These are phyloP conservation scores for Discoglossus pictus DNA, from an alignment of 2,797 vertebrate genomes.

Conservation along the genomic window DNA sequence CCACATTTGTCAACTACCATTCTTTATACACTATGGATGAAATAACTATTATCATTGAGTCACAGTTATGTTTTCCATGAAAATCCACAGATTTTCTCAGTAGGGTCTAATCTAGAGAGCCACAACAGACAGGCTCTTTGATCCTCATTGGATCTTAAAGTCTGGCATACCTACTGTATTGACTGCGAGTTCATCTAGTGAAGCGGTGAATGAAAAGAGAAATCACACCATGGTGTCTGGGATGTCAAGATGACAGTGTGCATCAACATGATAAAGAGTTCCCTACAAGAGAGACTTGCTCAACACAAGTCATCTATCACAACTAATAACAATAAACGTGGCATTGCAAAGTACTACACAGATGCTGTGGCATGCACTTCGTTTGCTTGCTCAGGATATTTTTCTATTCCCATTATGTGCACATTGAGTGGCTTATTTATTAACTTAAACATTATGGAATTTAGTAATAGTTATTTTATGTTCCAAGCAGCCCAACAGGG, in stretches of 20 bases:
- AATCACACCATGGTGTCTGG: constrained; percentile 16
- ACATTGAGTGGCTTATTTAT: constrained; percentile 3
- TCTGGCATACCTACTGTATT: constrained; percentile 11
- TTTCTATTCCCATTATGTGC: constrained; percentile 1
- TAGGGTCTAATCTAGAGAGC: not conserved
- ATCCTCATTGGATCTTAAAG: constrained; percentile 10
- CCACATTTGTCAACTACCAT: too few species aligned
- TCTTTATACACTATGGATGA: too few species aligned
- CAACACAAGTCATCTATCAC: constrained; percentile 26
- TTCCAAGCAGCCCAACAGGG: too few species aligned
- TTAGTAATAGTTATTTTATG: too few species aligned
- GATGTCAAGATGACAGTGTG: constrained; percentile 34
- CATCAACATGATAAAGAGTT: constrained; percentile 25
- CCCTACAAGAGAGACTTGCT: constrained; percentile 12
- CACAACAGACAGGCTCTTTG: constrained; percentile 5
- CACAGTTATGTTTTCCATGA: not conserved
- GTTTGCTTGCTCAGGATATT: not conserved
- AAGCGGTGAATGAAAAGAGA: constrained; percentile 25
- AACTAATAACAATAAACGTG: constrained; percentile 27
- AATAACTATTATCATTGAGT: too few species aligned
- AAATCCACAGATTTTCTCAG: not conserved
- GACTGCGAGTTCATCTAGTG: constrained; percentile 20
- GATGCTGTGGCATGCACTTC: not conserved
- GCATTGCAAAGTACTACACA: not conserved
- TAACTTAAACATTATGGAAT: not conserved